These are phyloP conservation scores for Poeciliopsis paucimaculata DNA, from an alignment of 2,797 vertebrate species.

Conservation along the genomic window DNA sequence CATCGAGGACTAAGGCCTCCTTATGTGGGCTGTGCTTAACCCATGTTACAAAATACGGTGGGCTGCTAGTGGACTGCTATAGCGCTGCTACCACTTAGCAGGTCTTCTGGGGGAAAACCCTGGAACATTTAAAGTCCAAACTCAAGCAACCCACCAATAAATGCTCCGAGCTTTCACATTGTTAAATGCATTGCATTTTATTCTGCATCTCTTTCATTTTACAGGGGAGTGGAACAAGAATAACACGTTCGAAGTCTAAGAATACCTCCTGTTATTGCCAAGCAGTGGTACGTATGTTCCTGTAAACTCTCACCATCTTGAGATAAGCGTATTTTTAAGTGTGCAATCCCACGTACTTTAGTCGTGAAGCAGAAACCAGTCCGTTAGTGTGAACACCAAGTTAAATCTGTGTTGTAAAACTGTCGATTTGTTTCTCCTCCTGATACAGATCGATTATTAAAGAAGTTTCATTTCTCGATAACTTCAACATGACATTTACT, in stretches of 20 bases:
- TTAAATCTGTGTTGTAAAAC: background rate
- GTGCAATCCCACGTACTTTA: background rate
- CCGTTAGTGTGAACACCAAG: background rate
- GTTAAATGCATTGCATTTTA: too few relatives aligned
- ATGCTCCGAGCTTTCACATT: background rate
- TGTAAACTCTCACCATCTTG: background rate
- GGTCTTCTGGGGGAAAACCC: too few relatives aligned
- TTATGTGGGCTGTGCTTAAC: too few relatives aligned
- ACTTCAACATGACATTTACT: background rate
- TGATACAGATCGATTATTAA: background rate
- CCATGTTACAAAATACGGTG: rapidly evolving
- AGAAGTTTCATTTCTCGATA: background rate
- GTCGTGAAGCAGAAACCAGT: background rate
- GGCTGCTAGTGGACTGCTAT: too few relatives aligned
- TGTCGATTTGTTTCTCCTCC: too few relatives aligned
- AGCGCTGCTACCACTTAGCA: too few relatives aligned
- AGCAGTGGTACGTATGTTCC: background rate
- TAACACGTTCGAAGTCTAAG: background rate
- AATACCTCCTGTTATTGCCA: background rate
- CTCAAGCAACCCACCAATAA: background rate
- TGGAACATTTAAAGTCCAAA: background rate
- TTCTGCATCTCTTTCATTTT: background rate
- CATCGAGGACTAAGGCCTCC: too few relatives aligned
- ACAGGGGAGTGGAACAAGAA: background rate
- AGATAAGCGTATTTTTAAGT: too few relatives aligned